phyloP scores from a whole-genome alignment of 2,888 invertebrate genomes.

The Diachrysia chrysitis region DNA sequence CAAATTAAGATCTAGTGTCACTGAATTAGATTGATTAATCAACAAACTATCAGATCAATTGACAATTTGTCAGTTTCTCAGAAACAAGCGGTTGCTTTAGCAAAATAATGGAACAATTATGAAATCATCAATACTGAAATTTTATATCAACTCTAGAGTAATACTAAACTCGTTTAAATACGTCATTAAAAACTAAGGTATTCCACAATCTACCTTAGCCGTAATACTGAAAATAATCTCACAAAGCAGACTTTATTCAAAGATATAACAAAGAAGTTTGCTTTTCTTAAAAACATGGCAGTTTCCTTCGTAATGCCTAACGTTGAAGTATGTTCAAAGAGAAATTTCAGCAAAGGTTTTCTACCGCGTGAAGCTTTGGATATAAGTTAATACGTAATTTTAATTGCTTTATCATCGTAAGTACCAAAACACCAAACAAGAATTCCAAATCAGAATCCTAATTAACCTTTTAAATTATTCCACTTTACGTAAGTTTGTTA shows the following conservation, averaged over 20 bases:
- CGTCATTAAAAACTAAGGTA: neutral
- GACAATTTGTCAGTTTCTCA: no score
- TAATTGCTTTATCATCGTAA: no score
- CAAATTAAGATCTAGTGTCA: no score
- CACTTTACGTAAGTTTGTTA: neutral
- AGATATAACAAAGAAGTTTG: constrained; percentile 3
- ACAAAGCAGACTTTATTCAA: neutral
- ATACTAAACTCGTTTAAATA: neutral
- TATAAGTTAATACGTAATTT: no score
- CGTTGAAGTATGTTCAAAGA: neutral
- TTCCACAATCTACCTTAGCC: neutral
- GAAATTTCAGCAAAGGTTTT: neutral
- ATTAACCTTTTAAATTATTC: neutral
- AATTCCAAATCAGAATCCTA: neutral
- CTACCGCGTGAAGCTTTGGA: no score
- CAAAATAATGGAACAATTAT: no score
- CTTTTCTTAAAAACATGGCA: neutral
- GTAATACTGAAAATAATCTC: neutral
- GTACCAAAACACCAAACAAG: neutral
- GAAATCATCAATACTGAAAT: no score
- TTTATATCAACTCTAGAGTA: no score
- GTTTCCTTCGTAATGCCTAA: neutral
- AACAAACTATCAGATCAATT: no score
- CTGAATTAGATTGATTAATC: no score
- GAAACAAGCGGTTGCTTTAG: no score